Evolutionary conservation across 92 coral and sea anemone species (phyloP), one percentile per base, ranked within the genome.

Genomic region (Isaurus tuberculatus): DNA sequence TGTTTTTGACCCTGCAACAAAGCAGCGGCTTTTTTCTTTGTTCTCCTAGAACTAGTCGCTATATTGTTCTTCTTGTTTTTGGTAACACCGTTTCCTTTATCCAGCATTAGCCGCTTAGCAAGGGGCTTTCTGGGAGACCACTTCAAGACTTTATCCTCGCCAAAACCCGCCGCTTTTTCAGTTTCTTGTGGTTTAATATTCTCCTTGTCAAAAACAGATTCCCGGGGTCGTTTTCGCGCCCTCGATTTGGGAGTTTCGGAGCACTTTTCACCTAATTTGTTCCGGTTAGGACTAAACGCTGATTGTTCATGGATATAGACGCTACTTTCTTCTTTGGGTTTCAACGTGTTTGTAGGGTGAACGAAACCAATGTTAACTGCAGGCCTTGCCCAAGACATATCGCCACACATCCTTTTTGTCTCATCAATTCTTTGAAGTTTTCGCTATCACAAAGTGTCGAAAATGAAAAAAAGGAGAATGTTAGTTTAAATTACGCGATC

Each of bases 321-420:
- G 70, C n/a, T 33, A 20, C 16, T 77, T 31, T 32, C 57, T 11
- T 36, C 19, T 5, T 25, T 29, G 61, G 61, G 13, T 1, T 13
- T 9, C 5, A 44, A 32, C 42, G 17, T 9, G 34, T 71, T 48
- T 23, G 28, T n/a, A 27, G 17, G 33, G 30, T 65, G 60, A 65
- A 55, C 34, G 48, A 78, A 25, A 60, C 61, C 36, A 79, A 84
- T 79, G 31, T 83, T 66, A 72, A 85, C 71, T 8, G 84, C 90
- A 27, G 95, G 91, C 64, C 86, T 83, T 28, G 95, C 95, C 95
- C 92, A 91, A 40, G 86, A 58, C 92, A 91, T 91, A 69, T 91
- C 92, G 10, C 92, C 95, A 28, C 80, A 89, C 36, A 91, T 68
- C 79, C 85, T 91, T 36, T 83, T 87, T 27, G 23, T 79, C 81